Evolutionary conservation across 1,140 invertebrate species (phyloP), one percentile per base, ranked within the genome.

Genomic region (Berghia stephanieae): DNA sequence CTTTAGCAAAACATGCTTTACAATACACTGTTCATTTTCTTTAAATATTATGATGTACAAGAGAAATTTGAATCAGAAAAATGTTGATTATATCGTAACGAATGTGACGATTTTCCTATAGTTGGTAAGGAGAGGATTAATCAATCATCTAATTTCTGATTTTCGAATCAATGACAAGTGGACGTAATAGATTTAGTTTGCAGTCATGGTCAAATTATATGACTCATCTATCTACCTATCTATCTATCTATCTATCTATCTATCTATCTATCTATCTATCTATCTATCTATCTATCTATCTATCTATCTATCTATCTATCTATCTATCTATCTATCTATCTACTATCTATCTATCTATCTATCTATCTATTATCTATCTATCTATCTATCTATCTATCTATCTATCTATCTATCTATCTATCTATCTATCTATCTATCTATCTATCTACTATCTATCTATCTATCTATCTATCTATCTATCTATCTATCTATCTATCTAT

Each of bases 231-330:
- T 31, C 46, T 74, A 5, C 38, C 72, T 57, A 3, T 57, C 21
- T 74, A 8, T 10, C 21, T n/a, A 31, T 36, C 24, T 31, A 18
- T 74, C 46, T 18, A 46, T 31, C 49, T n/a, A 16, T 18, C 44
- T 38, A n/a, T 60, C 34, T 31, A n/a, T 42, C 55, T 60, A 10
- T 77, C 63, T n/a, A 49, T 67, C 34, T 77, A 16, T 49, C 63
- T 34, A 27, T 77, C 44, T 68, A 24, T 52, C 63, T 69, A 18
- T 77, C 63, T 77, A 60, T 77, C 46, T 68, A 43, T 68, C 42
- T 68, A 46, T 68, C 13, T 77, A 31, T 68, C 42, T 42, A 18
- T 68, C 63, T 63, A 3, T 36, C 27, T 38, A 24, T 77, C 44
- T 77, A 44, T 68, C n/a, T 46, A 21, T 49, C 49, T 52, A 4